Base-by-base conservation (phyloP, 2,113 vertebrate genomes). In the Pterocles gutturalis region DNA sequence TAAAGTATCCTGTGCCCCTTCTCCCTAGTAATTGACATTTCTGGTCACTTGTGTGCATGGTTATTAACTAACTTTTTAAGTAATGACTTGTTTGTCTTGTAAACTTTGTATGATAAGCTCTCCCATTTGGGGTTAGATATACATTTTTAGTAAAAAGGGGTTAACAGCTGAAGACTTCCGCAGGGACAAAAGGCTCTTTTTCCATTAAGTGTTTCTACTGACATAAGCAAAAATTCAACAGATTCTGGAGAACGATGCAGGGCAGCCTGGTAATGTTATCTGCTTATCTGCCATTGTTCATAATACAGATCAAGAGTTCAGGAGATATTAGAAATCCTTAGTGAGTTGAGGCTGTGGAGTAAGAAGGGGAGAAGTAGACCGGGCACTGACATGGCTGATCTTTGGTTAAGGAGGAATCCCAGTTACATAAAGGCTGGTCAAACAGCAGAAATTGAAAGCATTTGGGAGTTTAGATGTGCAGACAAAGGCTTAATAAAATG, bases 41-140 rank as follows among this genome's bases (percentile, higher is more conserved):
- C 51, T 94, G 75, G 73, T 84, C 92, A 84, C 61, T 71, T 75
- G 64, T 85, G 53, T 83, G 98, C 98, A 97, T 97, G 93, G 81
- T 93, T 97, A 93, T 98, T 99, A 98, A 95, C 82, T 97, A 98
- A 97, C 75, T 96, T 97, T 95, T 96, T 90, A 71, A 91, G 72
- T 54, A 41, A 90, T 55, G 46, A 21, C 22, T 72, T 94, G 89
- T 95, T 98, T 98, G 94, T 96, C 86, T 97, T 96, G 36, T 95
- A 94, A 97, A 65, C 43, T 81, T 84, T 48, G 12, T 64, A 21
- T 55, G 41, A 75, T 33, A 82, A 91, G 53, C 66, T 45, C 34
- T 89, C 21, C 85, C 17, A 5, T 87, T 58, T 72, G 72, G 46
- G 53, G 19, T 69, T 82, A 65, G 51, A 17, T 28, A 25, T 16